A percentile compares a stretch with the other conserved stretches of the same genome.
phyloP scores from a whole-genome alignment of 2,888 invertebrate genomes.

The Leucania comma region DNA sequence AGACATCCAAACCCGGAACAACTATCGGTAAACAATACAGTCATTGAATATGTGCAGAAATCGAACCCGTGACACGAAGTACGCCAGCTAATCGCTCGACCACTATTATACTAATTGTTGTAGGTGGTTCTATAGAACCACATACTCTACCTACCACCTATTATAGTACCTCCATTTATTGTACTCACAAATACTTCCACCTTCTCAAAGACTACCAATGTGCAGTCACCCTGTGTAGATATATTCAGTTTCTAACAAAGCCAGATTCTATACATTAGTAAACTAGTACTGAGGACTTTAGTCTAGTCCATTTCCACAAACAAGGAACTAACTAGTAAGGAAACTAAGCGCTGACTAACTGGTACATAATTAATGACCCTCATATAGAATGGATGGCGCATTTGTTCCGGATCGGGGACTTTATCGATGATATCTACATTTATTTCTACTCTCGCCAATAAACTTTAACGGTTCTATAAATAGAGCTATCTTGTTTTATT shows the following conservation, averaged over 20 bases:
- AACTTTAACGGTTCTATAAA: constrained; percentile 43
- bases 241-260: not conserved
- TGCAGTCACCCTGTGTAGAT: not conserved
- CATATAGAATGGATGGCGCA: constrained; percentile 28
- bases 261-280: not conserved
- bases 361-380: constrained; percentile 45
- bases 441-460: constrained; percentile 41
- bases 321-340: constrained; percentile 29
- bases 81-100: no score
- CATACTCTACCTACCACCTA: no score
- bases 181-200: no score
- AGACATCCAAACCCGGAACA: no score
- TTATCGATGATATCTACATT: constrained; percentile 49
- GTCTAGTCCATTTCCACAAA: constrained; percentile 19
- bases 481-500: constrained; percentile 38
- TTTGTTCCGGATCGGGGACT: constrained; percentile 37
- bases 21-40: no score
- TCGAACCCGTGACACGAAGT: no score
- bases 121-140: no score
- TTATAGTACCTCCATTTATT: no score
- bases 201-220: not conserved
- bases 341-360: constrained; percentile 32
- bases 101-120: no score
- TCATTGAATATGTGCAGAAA: no score
- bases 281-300: not conserved